Evolutionary conservation across 2,113 vertebrate genomes (phyloP).

Genomic region (Aspiorhynchus laticeps): DNA sequence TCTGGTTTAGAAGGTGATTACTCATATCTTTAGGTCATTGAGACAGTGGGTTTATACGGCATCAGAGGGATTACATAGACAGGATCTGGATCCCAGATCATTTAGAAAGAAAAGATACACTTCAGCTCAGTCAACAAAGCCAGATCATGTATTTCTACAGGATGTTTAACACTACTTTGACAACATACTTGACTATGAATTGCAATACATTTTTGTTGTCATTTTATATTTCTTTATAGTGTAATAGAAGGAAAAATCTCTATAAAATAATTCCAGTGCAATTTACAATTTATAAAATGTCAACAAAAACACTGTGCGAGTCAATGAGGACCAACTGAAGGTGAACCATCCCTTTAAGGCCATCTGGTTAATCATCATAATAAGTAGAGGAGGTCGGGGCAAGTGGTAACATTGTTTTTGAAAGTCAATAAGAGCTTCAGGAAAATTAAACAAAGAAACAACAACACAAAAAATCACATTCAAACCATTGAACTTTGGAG

Average conservation of each 20-base stretch:
- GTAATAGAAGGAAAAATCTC: neutral
- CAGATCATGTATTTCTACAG: constrained; percentile 2
- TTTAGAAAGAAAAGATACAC: constrained; percentile 8
- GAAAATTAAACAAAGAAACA: neutral
- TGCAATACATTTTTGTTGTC: neutral
- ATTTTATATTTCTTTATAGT: neutral
- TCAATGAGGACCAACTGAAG: too few relatives aligned
- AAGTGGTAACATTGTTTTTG: neutral
- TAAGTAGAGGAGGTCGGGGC: neutral
- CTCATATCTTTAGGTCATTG: constrained; percentile 14
- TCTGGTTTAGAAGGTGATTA: constrained; percentile 16
- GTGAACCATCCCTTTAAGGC: too few relatives aligned
- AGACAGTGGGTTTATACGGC: constrained; percentile 19
- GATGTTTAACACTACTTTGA: neutral
- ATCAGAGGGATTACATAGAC: constrained; percentile 25
- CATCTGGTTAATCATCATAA: neutral
- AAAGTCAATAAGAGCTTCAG: neutral
- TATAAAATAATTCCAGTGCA: neutral
- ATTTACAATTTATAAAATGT: neutral
- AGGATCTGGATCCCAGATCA: constrained; percentile 29
- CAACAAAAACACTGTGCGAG: too few relatives aligned
- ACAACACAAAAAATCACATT: neutral
- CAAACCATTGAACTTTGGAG: neutral
- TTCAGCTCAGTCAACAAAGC: neutral
- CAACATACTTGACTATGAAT: neutral